Conservation (phyloP, 2,888 invertebrate species). For the Drosophila borealis region DNA sequence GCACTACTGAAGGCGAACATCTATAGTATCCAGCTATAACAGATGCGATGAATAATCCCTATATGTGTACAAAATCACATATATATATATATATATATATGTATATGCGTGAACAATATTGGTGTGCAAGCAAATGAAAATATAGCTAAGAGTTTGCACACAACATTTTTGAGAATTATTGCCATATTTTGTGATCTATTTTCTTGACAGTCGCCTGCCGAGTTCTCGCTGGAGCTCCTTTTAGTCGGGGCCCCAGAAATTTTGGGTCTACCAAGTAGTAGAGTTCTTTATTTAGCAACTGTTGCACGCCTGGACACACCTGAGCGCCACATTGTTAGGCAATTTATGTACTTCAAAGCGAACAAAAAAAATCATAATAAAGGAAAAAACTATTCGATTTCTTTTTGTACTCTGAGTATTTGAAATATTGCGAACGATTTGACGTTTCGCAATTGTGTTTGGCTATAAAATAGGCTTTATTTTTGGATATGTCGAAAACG, state of each 20-base stretch:
- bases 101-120: constrained; percentile 34
- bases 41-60: constrained; percentile 63
- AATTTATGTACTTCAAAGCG: constrained; percentile 20
- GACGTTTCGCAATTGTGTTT: constrained; percentile 41
- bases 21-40: constrained; percentile 29
- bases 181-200: constrained; percentile 36
- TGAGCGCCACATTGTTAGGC: constrained; percentile 36
- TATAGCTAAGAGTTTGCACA: constrained; percentile 26
- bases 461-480: constrained; percentile 33
- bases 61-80: neutral
- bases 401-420: constrained; percentile 22
- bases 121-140: constrained; percentile 50
- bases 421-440: constrained; percentile 50
- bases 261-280: constrained; percentile 2
- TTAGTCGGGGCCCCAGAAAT: constrained; percentile 50
- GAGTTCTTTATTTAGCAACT: constrained; percentile 52
- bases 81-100: constrained; percentile 11
- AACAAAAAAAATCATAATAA: neutral
- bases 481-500: constrained; percentile 36
- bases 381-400: neutral
- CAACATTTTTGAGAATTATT: constrained; percentile 5
- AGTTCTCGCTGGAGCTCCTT: constrained; percentile 30
- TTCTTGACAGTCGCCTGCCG: constrained; percentile 28
- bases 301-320: constrained; percentile 48
- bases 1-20: constrained; percentile 50